Base-by-base conservation (phyloP, 1,140 invertebrate genomes). In the Drosophila eugracilis region DNA sequence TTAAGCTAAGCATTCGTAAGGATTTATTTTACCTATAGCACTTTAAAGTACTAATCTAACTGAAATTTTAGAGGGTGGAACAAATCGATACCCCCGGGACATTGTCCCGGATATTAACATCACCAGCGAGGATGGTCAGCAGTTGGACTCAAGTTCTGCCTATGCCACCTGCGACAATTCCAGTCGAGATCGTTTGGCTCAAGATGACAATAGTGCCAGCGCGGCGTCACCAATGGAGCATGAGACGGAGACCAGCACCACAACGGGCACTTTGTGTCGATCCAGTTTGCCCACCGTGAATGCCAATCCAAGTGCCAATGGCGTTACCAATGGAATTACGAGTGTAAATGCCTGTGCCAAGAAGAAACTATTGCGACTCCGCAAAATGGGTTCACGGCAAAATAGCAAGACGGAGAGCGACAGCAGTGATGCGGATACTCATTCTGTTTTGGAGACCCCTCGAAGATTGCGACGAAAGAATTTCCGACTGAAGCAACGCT, bases 361-460 rank as follows among this genome's bases (percentile, higher is more conserved):
- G n/a, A 91, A 91, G 30, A 91, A 90, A 53, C 79, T 91, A 54
- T 74, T 91, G 48, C 81, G 91, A 0, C 57, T 92, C n/a, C 78
- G 91, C n/a, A 91, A 91, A 49, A 85, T 91, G 66, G 91, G 91
- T 0, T 92, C 91, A 0, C 71, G 91, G 0, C 91, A 92, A 55
- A 92, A 91, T 52, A 92, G 90, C 59, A 92, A 92, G 65, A 91
- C 91, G n/a, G 91, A 92, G 67, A 92, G 91, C 66, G 92, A 93
- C 47, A 91, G 78, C 73, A 92, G 91, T 45, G 92, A 93, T 60
- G 75, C 89, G 49, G 86, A 92, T 24, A 90, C 91, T 39, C 92
- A 92, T 14, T 92, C 92, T 55, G 85, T 83, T 15, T 84, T 93
- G 32, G 91, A 91, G 71, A 88, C 90, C 0, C 90, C 89, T 15